Evolutionary conservation across 2,113 vertebrate genomes (phyloP).

Genomic region (Struthio camelus): DNA sequence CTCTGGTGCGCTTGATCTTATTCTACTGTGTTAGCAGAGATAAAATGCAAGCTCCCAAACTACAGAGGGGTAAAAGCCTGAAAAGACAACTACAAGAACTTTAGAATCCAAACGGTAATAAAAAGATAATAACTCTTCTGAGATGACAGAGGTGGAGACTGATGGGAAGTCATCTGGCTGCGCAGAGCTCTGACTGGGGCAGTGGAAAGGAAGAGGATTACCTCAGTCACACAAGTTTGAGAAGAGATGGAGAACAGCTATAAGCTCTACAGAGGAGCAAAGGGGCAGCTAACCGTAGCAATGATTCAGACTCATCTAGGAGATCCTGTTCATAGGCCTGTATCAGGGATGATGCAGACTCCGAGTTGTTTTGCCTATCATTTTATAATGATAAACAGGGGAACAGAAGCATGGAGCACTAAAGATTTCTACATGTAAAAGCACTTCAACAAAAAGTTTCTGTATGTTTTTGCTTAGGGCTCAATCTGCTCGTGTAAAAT

Average conservation of each 20-base stretch:
- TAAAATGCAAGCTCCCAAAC: background rate
- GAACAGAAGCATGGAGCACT: background rate
- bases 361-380: background rate
- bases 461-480: background rate
- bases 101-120: background rate
- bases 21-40: background rate
- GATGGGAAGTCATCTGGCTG: background rate
- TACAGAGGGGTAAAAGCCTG: background rate
- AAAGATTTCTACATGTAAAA: background rate
- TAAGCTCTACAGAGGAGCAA: background rate
- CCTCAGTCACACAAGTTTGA: background rate
- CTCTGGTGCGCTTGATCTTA: background rate
- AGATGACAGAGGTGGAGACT: background rate
- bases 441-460: background rate
- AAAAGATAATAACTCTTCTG: background rate
- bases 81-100: background rate
- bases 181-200: background rate
- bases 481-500: background rate
- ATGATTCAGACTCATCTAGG: background rate
- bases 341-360: background rate
- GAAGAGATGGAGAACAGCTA: background rate
- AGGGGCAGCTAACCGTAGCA: background rate
- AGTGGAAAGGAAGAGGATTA: background rate
- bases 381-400: background rate
- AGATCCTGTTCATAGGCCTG: background rate